A percentile compares a stretch with the other conserved stretches of the same genome.
These are phyloP conservation scores for Pseudorectes ferrugineus DNA, from an alignment of 2,113 vertebrate species.

Conservation along the genomic window DNA sequence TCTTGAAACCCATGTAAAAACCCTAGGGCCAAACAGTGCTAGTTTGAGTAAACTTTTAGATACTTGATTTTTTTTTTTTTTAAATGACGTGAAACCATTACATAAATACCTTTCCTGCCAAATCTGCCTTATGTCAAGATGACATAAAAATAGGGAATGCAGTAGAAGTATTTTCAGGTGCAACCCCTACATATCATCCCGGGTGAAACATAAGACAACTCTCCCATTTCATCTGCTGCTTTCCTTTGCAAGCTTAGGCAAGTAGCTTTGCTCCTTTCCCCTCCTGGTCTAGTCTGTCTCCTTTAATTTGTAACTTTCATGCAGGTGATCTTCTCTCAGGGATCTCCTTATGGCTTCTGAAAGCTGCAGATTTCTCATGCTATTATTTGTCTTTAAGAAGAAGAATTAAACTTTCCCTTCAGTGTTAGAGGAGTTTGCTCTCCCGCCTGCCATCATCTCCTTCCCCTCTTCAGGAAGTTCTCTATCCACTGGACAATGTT, in stretches of 20 bases:
- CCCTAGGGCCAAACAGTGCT: background rate
- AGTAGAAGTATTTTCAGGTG: background rate
- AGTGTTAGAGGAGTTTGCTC: background rate
- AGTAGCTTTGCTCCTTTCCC: background rate
- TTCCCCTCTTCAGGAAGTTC: background rate
- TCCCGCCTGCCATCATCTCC: rapidly evolving
- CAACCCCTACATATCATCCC: background rate
- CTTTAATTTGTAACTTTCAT: background rate
- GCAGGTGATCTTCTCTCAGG: background rate
- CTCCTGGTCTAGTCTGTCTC: background rate
- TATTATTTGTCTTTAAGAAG: background rate
- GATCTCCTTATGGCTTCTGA: background rate
- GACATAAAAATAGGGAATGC: background rate
- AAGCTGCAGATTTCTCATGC: background rate
- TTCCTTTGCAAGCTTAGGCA: background rate
- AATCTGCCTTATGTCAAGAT: background rate
- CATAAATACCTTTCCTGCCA: background rate
- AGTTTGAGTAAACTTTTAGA: background rate
- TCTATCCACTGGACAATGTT: background rate
- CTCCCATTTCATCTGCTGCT: background rate
- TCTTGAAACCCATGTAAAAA: background rate
- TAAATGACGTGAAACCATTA: background rate
- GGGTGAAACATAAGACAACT: background rate
- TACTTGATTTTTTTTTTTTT: background rate
- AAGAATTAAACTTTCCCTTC: background rate